phyloP scores from a whole-genome alignment of 1,140 invertebrate genomes.

The Orussus abietinus region DNA sequence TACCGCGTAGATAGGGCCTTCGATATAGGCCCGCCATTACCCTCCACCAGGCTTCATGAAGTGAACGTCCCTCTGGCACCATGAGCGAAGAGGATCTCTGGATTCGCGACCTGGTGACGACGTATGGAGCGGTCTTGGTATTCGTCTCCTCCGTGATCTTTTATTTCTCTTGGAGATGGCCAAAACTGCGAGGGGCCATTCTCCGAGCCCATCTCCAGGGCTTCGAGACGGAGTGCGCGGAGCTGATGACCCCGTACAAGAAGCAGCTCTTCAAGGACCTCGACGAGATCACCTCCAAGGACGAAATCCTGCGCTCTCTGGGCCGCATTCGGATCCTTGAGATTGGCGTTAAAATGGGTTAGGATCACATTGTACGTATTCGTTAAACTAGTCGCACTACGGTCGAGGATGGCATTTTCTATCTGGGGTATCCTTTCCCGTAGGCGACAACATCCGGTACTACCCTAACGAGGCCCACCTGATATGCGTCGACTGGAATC shows the following conservation, averaged over 20 bases:
- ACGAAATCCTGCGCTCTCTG: slow-evolving; percentile 27
- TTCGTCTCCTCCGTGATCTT: slow-evolving; percentile 13
- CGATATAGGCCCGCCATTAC: no score
- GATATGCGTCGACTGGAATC: slow-evolving; percentile 43
- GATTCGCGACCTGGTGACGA: slow-evolving; percentile 35
- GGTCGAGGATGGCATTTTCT: no score
- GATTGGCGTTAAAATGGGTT: slow-evolving; percentile 48
- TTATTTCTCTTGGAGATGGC: slow-evolving; percentile 26
- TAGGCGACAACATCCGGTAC: slow-evolving; percentile 45
- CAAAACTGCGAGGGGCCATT: slow-evolving; percentile 23
- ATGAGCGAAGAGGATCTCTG: slow-evolving; percentile 41
- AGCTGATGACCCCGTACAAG: slow-evolving; percentile 29
- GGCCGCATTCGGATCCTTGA: slow-evolving; percentile 39
- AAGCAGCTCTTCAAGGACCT: slow-evolving; percentile 32
- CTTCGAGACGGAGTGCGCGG: slow-evolving; percentile 41
- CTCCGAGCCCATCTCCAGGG: slow-evolving; percentile 38
- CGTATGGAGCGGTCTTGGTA: slow-evolving; percentile 31
- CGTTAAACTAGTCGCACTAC: no score
- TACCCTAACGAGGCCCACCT: slow-evolving; percentile 39
- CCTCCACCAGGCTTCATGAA: no score
- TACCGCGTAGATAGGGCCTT: no score
- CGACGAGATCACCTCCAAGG: slow-evolving; percentile 24
- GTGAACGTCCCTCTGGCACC: no score
- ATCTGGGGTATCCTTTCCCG: slow-evolving; percentile 7
- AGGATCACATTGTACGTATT: no score